These are phyloP conservation scores for Pseudomyrmex concolor DNA, from an alignment of 1,140 invertebrate genomes.

Conservation along the genomic window DNA sequence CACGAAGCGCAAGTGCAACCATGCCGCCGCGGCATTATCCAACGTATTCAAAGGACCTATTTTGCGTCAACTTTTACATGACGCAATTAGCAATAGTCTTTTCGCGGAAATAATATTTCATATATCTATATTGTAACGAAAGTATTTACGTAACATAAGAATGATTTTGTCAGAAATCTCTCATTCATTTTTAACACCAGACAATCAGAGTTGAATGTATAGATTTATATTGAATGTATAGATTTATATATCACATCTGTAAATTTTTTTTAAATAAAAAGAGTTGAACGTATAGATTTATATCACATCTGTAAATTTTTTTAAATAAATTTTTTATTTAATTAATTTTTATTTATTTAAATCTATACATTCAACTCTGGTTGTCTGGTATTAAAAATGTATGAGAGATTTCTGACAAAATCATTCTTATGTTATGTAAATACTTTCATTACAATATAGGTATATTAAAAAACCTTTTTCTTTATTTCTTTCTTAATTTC, in stretches of 20 bases:
- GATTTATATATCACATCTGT: neutral
- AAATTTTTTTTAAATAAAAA: too few species aligned
- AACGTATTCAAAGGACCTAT: slow-evolving; percentile 16
- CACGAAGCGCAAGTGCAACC: slow-evolving; percentile 51
- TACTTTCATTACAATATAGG: neutral
- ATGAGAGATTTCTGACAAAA: neutral
- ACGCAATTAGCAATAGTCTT: slow-evolving; percentile 17
- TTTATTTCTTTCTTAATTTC: too few species aligned
- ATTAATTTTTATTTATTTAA: too few species aligned
- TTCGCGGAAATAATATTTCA: neutral
- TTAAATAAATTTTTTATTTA: too few species aligned
- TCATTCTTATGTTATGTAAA: neutral
- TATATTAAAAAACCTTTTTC: too few species aligned
- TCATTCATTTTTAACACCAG: too few species aligned
- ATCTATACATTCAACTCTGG: too few species aligned
- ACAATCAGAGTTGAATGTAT: too few species aligned
- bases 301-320: too few species aligned
- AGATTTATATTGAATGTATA: too few species aligned
- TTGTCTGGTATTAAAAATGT: too few species aligned
- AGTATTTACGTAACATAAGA: neutral
- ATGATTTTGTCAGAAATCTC: neutral
- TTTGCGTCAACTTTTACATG: slow-evolving; percentile 37
- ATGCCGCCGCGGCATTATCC: slow-evolving; percentile 24
- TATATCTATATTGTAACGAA: neutral
- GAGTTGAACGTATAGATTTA: too few species aligned